Evolutionary conservation across 2,113 vertebrate species (phyloP).

Genomic region (Corythornis cristatus): DNA sequence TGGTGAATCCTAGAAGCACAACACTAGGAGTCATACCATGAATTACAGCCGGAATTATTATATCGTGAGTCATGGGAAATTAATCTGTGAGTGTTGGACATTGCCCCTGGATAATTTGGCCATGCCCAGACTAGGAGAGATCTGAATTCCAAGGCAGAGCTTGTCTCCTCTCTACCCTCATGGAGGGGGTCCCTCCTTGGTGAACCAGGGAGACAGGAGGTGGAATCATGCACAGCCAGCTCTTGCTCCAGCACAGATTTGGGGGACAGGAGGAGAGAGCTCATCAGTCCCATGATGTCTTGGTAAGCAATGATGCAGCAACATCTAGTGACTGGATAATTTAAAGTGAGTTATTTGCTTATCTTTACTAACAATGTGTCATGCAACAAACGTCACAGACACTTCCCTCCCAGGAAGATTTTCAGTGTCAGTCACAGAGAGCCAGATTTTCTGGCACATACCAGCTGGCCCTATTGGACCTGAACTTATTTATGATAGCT

Average conservation of each 20-base stretch:
- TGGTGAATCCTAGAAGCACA: constrained; percentile 37
- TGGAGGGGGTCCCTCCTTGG: not conserved
- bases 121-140: not conserved
- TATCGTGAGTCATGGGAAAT: constrained; percentile 33
- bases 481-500: not conserved
- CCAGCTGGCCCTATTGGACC: not conserved
- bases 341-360: not conserved
- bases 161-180: accelerated
- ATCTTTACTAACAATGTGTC: not conserved
- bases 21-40: not conserved
- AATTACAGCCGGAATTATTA: not conserved
- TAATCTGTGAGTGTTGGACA: constrained; percentile 18
- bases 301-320: not conserved
- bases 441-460: not conserved
- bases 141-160: not conserved
- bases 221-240: not conserved
- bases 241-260: not conserved
- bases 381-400: not conserved
- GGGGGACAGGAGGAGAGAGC: not conserved
- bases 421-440: not conserved
- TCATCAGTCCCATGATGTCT: not conserved
- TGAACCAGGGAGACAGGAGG: accelerated
- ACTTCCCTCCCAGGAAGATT: not conserved
- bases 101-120: not conserved
- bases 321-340: not conserved